Evolutionary conservation across 2,113 vertebrate species (phyloP).

Genomic region (Crotalus horridus): DNA sequence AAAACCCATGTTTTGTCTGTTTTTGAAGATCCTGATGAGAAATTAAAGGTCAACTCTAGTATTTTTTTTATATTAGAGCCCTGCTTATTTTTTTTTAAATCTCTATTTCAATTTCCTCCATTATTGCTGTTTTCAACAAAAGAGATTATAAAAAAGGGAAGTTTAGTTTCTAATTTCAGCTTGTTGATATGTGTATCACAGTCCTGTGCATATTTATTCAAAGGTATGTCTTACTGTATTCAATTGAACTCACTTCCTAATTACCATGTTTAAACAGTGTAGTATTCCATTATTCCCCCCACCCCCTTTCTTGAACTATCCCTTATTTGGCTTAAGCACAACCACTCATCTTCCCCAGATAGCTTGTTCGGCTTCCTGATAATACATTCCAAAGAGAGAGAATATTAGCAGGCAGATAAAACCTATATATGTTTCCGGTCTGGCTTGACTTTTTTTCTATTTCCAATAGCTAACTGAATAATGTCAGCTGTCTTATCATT

Average conservation of each 20-base stretch:
- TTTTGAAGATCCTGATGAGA: neutral
- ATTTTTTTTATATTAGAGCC: neutral
- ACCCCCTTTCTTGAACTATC: neutral
- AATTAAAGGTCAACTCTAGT: conserved; percentile 3
- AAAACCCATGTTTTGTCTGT: conserved; percentile 26
- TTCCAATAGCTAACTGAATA: neutral
- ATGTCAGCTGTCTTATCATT: neutral
- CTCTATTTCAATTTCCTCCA: neutral
- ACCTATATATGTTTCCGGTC: neutral
- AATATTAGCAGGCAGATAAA: neutral
- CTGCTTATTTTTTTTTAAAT: neutral
- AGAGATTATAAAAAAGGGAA: neutral
- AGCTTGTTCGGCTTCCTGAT: neutral
- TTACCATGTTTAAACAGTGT: neutral
- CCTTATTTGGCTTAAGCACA: neutral
- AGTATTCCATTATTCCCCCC: neutral
- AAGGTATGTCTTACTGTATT: neutral
- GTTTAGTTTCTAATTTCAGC: neutral
- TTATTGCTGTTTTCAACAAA: conserved; percentile 1
- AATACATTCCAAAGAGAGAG: neutral
- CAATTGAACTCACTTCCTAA: neutral
- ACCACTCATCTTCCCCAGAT: neutral
- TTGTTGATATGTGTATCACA: neutral
- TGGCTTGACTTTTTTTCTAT: neutral
- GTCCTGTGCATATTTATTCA: neutral